These are phyloP conservation scores for Leptinotarsa undecemlineata DNA, from an alignment of 1,140 invertebrate genomes.

Conservation along the genomic window DNA sequence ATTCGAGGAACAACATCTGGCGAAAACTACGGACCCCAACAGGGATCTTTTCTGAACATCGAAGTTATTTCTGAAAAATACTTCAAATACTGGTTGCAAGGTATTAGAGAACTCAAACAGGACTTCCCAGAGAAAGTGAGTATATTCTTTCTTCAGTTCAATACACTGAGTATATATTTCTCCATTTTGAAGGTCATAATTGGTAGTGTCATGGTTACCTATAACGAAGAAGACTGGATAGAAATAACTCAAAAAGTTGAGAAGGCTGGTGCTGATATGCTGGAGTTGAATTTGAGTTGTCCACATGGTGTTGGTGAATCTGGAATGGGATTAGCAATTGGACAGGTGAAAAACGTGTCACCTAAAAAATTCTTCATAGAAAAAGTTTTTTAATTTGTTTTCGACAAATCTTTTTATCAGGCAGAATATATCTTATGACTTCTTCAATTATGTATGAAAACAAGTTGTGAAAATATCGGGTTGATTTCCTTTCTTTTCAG, in stretches of 20 bases:
- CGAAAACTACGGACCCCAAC: conserved; percentile 89
- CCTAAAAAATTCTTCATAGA: background rate
- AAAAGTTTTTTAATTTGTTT: no score
- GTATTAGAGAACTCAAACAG: conserved; percentile 85
- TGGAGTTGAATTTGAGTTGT: conserved; percentile 96
- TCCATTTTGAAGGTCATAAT: conserved; percentile 76
- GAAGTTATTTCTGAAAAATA: conserved; percentile 98
- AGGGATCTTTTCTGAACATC: conserved; percentile 95
- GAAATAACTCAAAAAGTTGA: conserved; percentile 79
- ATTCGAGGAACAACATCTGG: conserved; percentile 91
- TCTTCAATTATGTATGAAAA: no score
- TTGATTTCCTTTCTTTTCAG: no score
- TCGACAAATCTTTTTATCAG: no score
- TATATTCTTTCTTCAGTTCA: conserved; percentile 41
- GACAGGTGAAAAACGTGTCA: conserved; percentile 68
- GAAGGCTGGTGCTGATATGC: conserved; percentile 86
- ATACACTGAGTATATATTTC: no score
- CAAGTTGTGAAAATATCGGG: no score
- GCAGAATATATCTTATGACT: no score
- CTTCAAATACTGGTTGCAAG: conserved; percentile 88
- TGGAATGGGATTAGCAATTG: conserved; percentile 97
- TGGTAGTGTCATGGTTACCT: conserved; percentile 96
- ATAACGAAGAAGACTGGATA: conserved; percentile 87
- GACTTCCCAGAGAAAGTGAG: conserved; percentile 76
- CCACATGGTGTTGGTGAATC: conserved; percentile 98